Percentiles rank a stretch among this genome's conserved stretches.
Evolutionary conservation across 2,797 vertebrate genomes (phyloP).

Genomic region (Pseudopleuronectes americanus): DNA sequence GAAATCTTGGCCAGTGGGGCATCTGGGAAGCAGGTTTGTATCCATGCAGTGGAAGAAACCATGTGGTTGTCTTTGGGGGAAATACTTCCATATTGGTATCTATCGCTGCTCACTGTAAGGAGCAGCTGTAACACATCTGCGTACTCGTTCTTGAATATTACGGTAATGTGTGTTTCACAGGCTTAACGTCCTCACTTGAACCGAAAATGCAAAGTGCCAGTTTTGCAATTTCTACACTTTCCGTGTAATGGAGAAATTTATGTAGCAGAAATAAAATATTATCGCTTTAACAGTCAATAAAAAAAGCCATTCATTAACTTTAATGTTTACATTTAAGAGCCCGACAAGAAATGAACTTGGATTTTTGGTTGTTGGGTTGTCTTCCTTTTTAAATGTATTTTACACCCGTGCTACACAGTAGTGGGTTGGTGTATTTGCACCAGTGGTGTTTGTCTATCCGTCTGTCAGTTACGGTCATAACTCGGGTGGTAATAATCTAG

Average conservation of each 20-base stretch:
- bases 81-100: constrained; percentile 26
- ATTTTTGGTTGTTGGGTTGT: not conserved
- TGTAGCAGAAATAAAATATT: not conserved
- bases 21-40: constrained; percentile 24
- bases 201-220: too few relatives aligned
- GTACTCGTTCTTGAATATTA: constrained; percentile 4
- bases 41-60: constrained; percentile 3
- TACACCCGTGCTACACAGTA: not conserved
- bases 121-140: constrained; percentile 36
- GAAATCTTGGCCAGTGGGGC: constrained; percentile 37
- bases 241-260: not conserved
- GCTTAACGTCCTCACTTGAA: not conserved
- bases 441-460: not conserved
- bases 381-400: not conserved
- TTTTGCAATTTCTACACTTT: too few relatives aligned
- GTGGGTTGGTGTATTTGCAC: not conserved
- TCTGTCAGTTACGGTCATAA: not conserved
- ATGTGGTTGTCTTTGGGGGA: constrained; percentile 2
- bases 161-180: constrained; percentile 10
- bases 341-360: not conserved
- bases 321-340: not conserved
- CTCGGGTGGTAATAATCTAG: not conserved
- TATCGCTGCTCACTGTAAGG: not conserved
- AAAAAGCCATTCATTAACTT: not conserved
- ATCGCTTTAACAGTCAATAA: not conserved